phyloP scores from a whole-genome alignment of 2,888 invertebrate genomes.

The Volucella inflata region DNA sequence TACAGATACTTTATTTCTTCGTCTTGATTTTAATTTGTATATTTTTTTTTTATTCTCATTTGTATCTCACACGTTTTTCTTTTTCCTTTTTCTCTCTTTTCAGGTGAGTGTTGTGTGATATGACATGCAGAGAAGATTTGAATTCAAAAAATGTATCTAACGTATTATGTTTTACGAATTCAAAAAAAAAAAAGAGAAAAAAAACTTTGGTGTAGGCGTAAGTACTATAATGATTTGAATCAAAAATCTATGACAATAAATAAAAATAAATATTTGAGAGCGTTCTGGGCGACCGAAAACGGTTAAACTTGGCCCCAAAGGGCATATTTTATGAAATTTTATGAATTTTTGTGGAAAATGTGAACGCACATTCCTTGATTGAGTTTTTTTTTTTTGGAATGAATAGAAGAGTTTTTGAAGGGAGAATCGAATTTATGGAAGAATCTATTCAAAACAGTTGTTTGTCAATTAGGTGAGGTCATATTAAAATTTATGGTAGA shows the following conservation, averaged over 20 bases:
- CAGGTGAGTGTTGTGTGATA: slow-evolving; percentile 53
- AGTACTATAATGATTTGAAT: slow-evolving; percentile 38
- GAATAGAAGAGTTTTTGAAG: not conserved
- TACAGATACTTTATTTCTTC: not conserved
- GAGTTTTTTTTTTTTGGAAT: not conserved
- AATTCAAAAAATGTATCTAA: slow-evolving; percentile 6
- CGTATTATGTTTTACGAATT: not conserved
- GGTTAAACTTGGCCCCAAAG: not conserved
- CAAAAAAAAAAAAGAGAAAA: slow-evolving; percentile 7
- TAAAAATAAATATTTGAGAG: slow-evolving; percentile 1
- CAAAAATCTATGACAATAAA: slow-evolving; percentile 14
- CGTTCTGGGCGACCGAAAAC: not conserved
- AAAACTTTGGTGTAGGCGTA: slow-evolving; percentile 30
- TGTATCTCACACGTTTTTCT: not conserved
- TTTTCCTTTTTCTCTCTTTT: slow-evolving; percentile 32
- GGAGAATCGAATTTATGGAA: slow-evolving; percentile 45
- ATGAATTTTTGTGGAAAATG: slow-evolving; percentile 24
- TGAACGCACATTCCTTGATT: not conserved
- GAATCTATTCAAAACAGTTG: slow-evolving; percentile 48
- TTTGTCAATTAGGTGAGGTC: slow-evolving; percentile 32
- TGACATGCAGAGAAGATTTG: slow-evolving; percentile 11
- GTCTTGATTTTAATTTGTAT: slow-evolving; percentile 4
- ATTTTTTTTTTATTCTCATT: slow-evolving; percentile 15
- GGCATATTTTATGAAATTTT: not conserved
- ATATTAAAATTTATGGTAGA: slow-evolving; percentile 14